Evolutionary conservation across 2,113 vertebrate genomes (phyloP).

Genomic region (Acrocephalus kingi): DNA sequence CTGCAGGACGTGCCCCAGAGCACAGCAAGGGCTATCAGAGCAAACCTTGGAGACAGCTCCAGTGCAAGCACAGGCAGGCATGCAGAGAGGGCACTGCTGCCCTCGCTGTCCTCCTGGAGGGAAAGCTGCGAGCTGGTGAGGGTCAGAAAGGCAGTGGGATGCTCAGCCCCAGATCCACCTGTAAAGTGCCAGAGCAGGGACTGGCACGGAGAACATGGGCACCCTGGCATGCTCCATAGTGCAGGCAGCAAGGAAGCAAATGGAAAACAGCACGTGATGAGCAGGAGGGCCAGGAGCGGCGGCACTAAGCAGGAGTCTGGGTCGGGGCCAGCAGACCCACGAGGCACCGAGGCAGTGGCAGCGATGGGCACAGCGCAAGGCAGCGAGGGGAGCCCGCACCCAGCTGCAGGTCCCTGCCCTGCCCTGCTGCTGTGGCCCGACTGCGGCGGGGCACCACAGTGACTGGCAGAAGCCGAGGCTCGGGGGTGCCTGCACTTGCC

Average conservation of each 20-base stretch:
- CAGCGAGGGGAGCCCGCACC: not conserved
- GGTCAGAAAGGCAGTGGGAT: not conserved
- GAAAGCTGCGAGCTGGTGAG: not conserved
- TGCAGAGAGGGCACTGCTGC: not conserved
- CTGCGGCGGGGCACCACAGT: not conserved
- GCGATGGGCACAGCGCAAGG: not conserved
- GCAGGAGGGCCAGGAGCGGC: not conserved
- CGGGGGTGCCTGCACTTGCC: rapidly evolving
- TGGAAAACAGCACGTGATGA: not conserved
- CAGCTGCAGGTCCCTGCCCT: not conserved
- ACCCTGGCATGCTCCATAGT: rapidly evolving
- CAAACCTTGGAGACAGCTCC: not conserved
- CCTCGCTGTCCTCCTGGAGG: not conserved
- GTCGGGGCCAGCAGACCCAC: not conserved
- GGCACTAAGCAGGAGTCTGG: not conserved
- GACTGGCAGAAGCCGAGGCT: rapidly evolving
- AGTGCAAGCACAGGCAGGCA: not conserved
- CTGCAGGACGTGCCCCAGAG: not conserved
- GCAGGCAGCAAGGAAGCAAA: not conserved
- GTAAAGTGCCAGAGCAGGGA: not conserved
- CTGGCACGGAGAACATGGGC: not conserved
- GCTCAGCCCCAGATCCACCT: not conserved
- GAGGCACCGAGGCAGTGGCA: not conserved
- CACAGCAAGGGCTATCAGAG: not conserved
- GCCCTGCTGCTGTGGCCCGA: not conserved